Evolutionary conservation across 2,797 vertebrate genomes (phyloP).

Genomic region (Hozukius guyotensis): DNA sequence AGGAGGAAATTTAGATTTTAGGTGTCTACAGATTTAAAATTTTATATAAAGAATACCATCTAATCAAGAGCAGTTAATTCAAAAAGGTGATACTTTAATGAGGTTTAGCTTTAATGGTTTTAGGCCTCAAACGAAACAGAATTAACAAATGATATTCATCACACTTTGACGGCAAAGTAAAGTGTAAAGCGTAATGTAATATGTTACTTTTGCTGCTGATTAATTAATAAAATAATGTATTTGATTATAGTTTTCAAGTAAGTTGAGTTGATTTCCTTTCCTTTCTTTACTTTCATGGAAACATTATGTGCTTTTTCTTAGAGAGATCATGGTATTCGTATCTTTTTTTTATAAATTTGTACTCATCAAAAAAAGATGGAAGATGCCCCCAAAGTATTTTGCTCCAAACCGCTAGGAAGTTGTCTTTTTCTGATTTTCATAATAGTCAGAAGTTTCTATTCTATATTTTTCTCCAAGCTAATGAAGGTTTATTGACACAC

Average conservation of each 20-base stretch:
- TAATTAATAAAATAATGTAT: neutral
- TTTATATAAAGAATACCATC: neutral
- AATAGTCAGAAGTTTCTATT: neutral
- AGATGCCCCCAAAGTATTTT: neutral
- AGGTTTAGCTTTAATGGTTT: neutral
- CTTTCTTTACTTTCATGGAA: no score
- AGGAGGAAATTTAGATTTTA: neutral
- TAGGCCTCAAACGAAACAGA: neutral
- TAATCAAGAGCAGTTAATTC: neutral
- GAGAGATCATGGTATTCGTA: no score
- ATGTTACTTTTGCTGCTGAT: neutral
- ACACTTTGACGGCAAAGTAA: no score
- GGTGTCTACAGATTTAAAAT: neutral
- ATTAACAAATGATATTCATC: neutral
- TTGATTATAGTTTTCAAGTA: no score
- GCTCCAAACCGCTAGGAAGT: neutral
- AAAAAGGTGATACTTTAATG: neutral
- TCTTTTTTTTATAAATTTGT: no score
- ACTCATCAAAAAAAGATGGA: no score
- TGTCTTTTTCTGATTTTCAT: neutral
- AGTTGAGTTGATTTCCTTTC: no score
- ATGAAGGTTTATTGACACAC: no score
- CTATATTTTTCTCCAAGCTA: neutral
- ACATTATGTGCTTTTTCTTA: no score
- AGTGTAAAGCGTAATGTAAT: neutral